phyloP scores from a whole-genome alignment of 2,113 vertebrate genomes.

The Canis aureus region DNA sequence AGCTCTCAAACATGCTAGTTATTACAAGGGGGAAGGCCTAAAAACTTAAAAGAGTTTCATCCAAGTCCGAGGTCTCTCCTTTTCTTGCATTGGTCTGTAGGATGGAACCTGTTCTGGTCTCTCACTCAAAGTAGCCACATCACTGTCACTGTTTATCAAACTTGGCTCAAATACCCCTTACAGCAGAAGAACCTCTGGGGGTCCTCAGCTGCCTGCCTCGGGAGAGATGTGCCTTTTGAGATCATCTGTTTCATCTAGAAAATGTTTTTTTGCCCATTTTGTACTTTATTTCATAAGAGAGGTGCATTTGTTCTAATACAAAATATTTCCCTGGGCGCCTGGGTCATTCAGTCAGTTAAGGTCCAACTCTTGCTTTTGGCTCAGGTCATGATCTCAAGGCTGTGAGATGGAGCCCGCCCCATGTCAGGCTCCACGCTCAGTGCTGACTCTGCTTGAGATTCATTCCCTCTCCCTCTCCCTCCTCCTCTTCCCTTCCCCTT shows the following conservation, averaged over 20 bases:
- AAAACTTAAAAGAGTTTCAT: not conserved
- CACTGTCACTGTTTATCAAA: not conserved
- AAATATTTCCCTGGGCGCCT: not conserved
- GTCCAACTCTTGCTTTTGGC: not conserved
- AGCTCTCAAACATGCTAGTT: not conserved
- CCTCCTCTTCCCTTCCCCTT: not conserved
- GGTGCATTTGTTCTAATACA: not conserved
- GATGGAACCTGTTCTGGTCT: not conserved
- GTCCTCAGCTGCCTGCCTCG: not conserved
- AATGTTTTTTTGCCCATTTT: not conserved
- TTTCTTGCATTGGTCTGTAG: not conserved
- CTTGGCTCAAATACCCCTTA: not conserved
- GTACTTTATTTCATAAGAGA: not conserved
- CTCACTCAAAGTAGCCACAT: not conserved
- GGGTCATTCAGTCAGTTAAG: not conserved
- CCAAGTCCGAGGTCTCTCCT: not conserved
- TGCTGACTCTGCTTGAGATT: not conserved
- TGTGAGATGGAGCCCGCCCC: not conserved
- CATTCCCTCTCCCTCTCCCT: not conserved
- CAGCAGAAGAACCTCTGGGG: not conserved
- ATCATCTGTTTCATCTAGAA: not conserved
- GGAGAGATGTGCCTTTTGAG: not conserved
- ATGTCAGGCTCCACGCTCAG: not conserved
- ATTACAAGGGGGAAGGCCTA: not conserved
- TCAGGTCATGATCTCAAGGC: not conserved